Conservation (phyloP, 2,888 invertebrate species). For the Nasonovia ribisnigri region DNA sequence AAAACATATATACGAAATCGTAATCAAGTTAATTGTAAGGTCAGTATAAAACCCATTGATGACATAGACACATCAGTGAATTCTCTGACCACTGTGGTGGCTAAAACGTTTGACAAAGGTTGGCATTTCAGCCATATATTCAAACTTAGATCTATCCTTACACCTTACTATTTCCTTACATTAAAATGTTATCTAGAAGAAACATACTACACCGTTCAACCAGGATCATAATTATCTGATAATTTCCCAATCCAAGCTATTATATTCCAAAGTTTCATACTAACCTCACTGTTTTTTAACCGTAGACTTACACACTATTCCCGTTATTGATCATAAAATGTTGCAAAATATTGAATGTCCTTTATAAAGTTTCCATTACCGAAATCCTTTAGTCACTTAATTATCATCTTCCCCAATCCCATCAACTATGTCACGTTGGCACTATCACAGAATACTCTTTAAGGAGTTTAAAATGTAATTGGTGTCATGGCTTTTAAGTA, state of each 20-base stretch:
- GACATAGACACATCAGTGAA: too few species aligned
- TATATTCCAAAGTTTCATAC: too few species aligned
- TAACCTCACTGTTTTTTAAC: too few species aligned
- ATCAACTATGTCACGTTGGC: neutral
- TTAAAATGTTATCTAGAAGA: neutral
- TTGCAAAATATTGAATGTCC: too few species aligned
- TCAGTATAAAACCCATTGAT: neutral
- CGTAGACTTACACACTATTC: too few species aligned
- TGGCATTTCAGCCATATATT: neutral
- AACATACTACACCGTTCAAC: too few species aligned
- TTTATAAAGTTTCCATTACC: too few species aligned
- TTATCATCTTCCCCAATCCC: neutral
- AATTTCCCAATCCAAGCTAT: too few species aligned
- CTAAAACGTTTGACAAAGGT: neutral
- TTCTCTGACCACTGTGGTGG: neutral
- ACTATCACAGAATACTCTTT: neutral
- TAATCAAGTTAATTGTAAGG: neutral
- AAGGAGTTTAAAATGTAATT: neutral
- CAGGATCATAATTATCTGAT: too few species aligned
- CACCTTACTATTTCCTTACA: neutral
- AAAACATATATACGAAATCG: too few species aligned
- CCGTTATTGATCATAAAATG: too few species aligned
- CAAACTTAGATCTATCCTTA: neutral
- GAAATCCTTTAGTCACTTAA: too few species aligned
- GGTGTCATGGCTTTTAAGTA: neutral